phyloP scores from a whole-genome alignment of 1,140 invertebrate genomes.

The Leptoteleia sp. region DNA sequence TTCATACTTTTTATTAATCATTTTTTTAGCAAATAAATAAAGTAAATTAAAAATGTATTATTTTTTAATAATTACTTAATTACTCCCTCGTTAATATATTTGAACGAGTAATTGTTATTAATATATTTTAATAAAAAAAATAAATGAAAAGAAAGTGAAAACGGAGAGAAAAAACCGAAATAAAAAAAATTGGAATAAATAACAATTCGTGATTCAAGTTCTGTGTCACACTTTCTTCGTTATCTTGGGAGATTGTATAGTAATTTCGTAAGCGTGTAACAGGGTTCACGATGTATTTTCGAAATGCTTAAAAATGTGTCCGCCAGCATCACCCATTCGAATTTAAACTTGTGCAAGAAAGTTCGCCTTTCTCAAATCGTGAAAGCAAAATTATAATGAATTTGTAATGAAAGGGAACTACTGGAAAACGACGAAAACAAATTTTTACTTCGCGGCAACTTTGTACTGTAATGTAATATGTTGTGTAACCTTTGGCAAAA shows the following conservation, averaged over 20 bases:
- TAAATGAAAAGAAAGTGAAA: too few species aligned
- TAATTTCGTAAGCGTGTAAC: background rate
- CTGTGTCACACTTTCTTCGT: background rate
- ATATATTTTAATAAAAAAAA: too few species aligned
- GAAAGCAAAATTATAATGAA: background rate
- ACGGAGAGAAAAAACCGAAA: background rate
- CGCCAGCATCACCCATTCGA: background rate
- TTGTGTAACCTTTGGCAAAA: slow-evolving; percentile 10
- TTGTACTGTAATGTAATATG: slow-evolving; percentile 10
- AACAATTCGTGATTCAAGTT: background rate
- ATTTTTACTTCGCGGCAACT: background rate
- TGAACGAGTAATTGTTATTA: too few species aligned
- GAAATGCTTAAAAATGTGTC: background rate
- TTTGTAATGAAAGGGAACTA: background rate
- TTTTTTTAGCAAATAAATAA: too few species aligned
- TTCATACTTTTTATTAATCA: too few species aligned
- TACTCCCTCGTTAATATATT: too few species aligned
- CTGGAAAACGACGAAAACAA: background rate
- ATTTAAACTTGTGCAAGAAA: background rate
- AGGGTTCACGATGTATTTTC: background rate
- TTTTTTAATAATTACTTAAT: too few species aligned
- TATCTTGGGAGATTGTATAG: background rate
- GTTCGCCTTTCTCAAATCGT: background rate
- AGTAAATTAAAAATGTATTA: too few species aligned
- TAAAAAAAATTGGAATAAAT: background rate